Conservation (phyloP, 92 coral and sea anemone species). For the Porites divaricata region DNA sequence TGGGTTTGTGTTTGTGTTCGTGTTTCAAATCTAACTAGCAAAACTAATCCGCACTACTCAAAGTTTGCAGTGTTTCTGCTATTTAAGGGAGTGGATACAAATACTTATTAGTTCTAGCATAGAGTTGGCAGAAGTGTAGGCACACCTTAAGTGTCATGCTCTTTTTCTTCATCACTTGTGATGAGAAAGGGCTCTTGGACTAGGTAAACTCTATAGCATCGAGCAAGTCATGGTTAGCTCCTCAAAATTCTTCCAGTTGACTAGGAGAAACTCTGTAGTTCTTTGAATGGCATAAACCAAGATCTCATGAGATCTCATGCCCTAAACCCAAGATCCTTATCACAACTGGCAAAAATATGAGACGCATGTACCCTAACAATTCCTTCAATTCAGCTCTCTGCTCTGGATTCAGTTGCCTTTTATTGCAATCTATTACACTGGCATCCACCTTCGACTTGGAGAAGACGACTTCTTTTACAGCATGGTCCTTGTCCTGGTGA, state of each 20-base stretch:
- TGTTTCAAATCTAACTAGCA: slow-evolving; percentile 50
- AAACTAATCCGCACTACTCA: slow-evolving; percentile 56
- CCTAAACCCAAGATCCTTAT: slow-evolving; percentile 34
- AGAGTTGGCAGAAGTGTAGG: slow-evolving; percentile 39
- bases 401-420: slow-evolving; percentile 2
- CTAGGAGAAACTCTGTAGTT: slow-evolving; percentile 42
- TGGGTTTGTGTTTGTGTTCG: too few species aligned
- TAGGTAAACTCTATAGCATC: slow-evolving; percentile 15
- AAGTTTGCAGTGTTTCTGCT: slow-evolving; percentile 52
- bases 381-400: neutral
- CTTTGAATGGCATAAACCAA: slow-evolving; percentile 30
- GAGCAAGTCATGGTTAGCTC: slow-evolving; percentile 18
- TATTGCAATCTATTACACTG: slow-evolving; percentile 9
- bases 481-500: neutral
- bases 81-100: slow-evolving; percentile 51
- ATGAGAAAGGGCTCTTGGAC: slow-evolving; percentile 42
- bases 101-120: slow-evolving; percentile 55
- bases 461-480: neutral
- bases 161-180: slow-evolving; percentile 37
- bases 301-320: slow-evolving; percentile 5
- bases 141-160: slow-evolving; percentile 21
- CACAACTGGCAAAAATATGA: slow-evolving; percentile 28
- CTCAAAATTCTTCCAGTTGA: slow-evolving; percentile 42
- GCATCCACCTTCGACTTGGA: neutral
- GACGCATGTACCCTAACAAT: slow-evolving; percentile 35